phyloP scores from a whole-genome alignment of 2,888 invertebrate genomes.

The Slavum lentiscoides region DNA sequence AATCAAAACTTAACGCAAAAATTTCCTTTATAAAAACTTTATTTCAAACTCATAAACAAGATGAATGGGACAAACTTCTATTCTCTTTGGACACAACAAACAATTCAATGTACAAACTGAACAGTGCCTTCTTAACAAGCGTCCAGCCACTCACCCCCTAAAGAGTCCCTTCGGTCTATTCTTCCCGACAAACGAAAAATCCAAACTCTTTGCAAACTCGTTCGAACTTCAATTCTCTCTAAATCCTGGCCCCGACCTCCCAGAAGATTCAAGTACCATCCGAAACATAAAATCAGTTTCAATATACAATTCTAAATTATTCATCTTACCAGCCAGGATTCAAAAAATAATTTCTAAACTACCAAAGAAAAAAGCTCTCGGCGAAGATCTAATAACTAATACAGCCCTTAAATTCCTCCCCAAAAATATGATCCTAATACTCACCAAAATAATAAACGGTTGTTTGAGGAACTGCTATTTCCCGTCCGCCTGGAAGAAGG shows the following conservation, averaged over 20 bases:
- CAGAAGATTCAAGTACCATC: not conserved
- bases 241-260: not conserved
- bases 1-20: not conserved
- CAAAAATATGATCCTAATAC: no score
- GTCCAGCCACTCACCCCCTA: not conserved
- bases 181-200: not conserved
- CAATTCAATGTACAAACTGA: not conserved
- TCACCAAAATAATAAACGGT: no score
- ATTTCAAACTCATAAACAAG: not conserved
- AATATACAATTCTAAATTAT: not conserved
- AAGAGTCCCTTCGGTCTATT: not conserved
- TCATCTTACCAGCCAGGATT: not conserved
- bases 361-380: not conserved
- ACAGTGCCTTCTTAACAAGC: not conserved
- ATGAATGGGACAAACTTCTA: constrained; percentile 10
- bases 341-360: not conserved
- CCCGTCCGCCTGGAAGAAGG: not conserved
- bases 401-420: no score
- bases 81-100: not conserved
- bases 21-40: not conserved
- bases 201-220: not conserved
- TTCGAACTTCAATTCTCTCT: not conserved
- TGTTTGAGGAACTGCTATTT: not conserved
- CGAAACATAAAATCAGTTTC: not conserved
- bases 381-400: not conserved